These are phyloP conservation scores for Paracentrotus lividus DNA, from an alignment of 53 echinoderm and acorn worm genomes.

Conservation along the genomic window DNA sequence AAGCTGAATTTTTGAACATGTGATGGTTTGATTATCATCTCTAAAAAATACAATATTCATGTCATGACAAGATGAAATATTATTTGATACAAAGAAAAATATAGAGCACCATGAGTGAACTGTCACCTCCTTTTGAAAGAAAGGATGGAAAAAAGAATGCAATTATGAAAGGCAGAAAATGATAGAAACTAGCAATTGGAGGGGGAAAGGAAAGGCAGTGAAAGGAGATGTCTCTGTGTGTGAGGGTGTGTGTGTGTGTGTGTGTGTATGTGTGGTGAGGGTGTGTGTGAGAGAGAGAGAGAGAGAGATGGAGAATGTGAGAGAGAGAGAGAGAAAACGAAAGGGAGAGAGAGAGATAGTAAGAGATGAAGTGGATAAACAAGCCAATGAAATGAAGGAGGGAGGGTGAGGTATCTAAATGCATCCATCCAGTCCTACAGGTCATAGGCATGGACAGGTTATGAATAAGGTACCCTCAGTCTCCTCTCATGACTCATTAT, in stretches of 20 bases:
- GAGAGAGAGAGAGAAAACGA: not conserved
- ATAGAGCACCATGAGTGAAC: not conserved
- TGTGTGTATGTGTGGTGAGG: too few species aligned
- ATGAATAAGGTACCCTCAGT: not conserved
- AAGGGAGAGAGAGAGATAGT: not conserved
- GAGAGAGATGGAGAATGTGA: not conserved
- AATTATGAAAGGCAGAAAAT: too few species aligned
- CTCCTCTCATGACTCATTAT: conserved; percentile 18
- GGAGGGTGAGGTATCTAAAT: not conserved
- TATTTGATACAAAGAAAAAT: not conserved
- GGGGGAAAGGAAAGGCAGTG: too few species aligned
- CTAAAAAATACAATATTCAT: too few species aligned
- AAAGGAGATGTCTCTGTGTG: too few species aligned
- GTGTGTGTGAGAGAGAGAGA: too few species aligned
- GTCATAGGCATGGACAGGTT: conserved; percentile 8
- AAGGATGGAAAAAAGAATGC: not conserved
- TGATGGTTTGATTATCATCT: too few species aligned
- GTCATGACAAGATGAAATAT: not conserved
- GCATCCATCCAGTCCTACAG: not conserved
- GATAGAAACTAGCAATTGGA: too few species aligned
- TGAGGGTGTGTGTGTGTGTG: too few species aligned
- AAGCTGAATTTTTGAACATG: not conserved
- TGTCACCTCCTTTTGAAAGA: not conserved
- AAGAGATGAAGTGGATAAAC: not conserved
- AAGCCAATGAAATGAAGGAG: not conserved